These are phyloP conservation scores for Papilio gigon DNA, from an alignment of 2,888 invertebrate genomes.

Conservation along the genomic window DNA sequence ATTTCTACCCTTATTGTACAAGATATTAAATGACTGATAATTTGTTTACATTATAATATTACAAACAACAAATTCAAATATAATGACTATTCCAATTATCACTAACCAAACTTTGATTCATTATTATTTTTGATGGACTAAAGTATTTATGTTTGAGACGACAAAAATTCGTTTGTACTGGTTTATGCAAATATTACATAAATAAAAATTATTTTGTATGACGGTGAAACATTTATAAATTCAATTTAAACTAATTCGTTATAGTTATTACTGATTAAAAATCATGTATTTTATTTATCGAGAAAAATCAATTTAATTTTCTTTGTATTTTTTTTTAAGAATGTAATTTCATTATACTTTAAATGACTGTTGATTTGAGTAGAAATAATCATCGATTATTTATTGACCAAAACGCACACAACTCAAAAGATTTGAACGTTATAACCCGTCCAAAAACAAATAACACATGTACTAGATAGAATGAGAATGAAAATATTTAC, in stretches of 20 bases:
- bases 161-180: background rate
- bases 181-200: too few relatives aligned
- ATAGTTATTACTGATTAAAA: background rate
- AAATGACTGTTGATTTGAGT: too few relatives aligned
- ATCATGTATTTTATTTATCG: background rate
- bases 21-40: background rate
- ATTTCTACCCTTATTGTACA: background rate
- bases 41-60: background rate
- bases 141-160: background rate
- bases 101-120: background rate
- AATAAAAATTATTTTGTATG: too few relatives aligned
- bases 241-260: slow-evolving; percentile 12
- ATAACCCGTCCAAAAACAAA: background rate
- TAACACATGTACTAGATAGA: background rate
- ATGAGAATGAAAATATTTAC: slow-evolving; percentile 12
- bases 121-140: background rate
- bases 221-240: background rate
- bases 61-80: background rate
- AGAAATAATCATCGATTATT: too few relatives aligned
- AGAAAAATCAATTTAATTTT: background rate
- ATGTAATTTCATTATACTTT: too few relatives aligned
- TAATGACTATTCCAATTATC: background rate
- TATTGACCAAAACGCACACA: too few relatives aligned
- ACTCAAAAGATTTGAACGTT: too few relatives aligned
- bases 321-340: too few relatives aligned